phyloP scores from a whole-genome alignment of 2,888 invertebrate species.

The Trachelus troglodyta region DNA sequence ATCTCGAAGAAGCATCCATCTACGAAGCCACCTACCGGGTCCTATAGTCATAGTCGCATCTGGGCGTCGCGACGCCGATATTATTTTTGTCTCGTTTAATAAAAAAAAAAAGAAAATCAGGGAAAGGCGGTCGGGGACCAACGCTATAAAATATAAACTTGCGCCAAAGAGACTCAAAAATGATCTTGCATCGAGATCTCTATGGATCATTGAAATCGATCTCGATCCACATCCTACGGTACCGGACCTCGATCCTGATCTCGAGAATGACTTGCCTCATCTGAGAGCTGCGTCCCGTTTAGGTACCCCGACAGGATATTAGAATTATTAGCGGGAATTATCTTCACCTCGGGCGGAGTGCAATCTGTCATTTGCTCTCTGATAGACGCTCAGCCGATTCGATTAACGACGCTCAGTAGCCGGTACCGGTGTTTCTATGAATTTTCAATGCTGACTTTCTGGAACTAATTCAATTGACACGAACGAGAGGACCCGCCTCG shows the following conservation, averaged over 20 bases:
- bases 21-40: not conserved
- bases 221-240: constrained; percentile 13
- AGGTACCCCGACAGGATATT: not conserved
- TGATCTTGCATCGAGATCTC: not conserved
- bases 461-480: not conserved
- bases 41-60: not conserved
- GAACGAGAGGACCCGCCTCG: not conserved
- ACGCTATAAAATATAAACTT: too few species aligned
- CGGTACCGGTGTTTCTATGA: not conserved
- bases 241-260: not conserved
- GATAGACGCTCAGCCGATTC: not conserved
- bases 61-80: not conserved
- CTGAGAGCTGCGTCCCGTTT: not conserved
- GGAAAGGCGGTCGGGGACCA: not conserved
- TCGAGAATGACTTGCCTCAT: not conserved
- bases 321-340: not conserved
- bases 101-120: too few species aligned
- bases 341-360: not conserved
- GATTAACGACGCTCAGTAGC: not conserved
- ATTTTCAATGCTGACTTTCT: not conserved
- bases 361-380: not conserved
- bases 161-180: not conserved
- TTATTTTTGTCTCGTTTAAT: too few species aligned
- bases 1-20: not conserved
- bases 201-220: not conserved